Percentiles rank a stretch among this genome's conserved stretches.
phyloP scores from a whole-genome alignment of 2,113 vertebrate species.

The Platichthys stellatus region DNA sequence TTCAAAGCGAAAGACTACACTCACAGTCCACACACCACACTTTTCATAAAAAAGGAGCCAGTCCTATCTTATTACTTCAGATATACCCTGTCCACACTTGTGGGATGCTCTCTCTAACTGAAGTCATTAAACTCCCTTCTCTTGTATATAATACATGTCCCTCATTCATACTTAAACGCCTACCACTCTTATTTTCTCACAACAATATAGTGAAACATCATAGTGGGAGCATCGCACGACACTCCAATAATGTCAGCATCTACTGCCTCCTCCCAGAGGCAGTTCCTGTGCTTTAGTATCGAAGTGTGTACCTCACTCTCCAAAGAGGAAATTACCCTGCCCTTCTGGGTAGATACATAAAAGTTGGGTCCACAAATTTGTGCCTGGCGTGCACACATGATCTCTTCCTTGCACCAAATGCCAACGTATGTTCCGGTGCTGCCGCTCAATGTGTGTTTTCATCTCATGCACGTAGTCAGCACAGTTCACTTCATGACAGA shows the following conservation, averaged over 20 bases:
- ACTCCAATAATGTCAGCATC: conserved; percentile 33
- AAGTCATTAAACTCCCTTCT: conserved; percentile 47
- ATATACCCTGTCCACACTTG: conserved; percentile 46
- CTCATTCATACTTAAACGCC: background rate
- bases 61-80: conserved; percentile 54
- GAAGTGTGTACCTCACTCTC: conserved; percentile 35
- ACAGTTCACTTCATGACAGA: background rate
- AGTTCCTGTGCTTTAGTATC: conserved; percentile 32
- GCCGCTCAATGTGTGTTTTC: conserved; percentile 31
- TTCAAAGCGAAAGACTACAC: conserved; percentile 53
- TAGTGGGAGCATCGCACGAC: conserved; percentile 10
- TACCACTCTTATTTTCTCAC: background rate
- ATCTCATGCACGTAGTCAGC: background rate
- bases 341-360: background rate
- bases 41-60: conserved; percentile 49
- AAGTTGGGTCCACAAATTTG: background rate
- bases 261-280: conserved; percentile 8
- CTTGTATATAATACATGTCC: conserved; percentile 14
- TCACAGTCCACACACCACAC: conserved; percentile 44
- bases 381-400: background rate
- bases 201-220: background rate
- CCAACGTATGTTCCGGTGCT: conserved; percentile 30
- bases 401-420: conserved; percentile 15
- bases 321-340: conserved; percentile 1
- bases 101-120: conserved; percentile 44